These are phyloP conservation scores for Andrena dorsata DNA, from an alignment of 2,888 invertebrate species.

Conservation along the genomic window DNA sequence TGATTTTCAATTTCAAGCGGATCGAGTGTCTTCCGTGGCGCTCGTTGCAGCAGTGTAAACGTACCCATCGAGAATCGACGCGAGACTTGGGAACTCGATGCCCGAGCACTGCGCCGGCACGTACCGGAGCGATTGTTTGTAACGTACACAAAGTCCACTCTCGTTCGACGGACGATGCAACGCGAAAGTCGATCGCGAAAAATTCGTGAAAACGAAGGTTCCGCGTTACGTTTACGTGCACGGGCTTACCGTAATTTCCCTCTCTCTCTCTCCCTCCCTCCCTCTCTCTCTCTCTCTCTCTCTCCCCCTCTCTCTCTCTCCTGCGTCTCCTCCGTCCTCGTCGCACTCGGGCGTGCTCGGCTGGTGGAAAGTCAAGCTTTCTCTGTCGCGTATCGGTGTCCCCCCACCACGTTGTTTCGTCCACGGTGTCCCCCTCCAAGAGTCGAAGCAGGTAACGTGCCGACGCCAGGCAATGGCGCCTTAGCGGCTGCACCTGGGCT, in stretches of 20 bases:
- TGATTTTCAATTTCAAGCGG: not conserved
- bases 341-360: no score
- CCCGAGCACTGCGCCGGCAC: not conserved
- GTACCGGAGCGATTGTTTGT: not conserved
- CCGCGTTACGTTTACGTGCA: constrained; percentile 28
- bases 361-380: constrained; percentile 20
- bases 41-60: constrained; percentile 7
- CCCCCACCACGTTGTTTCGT: constrained; percentile 15
- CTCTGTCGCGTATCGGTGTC: constrained; percentile 24
- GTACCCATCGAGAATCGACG: constrained; percentile 28
- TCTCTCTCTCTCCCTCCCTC: not conserved
- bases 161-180: no score
- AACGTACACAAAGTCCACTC: not conserved
- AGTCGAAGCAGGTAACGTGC: constrained; percentile 70
- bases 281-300: not conserved
- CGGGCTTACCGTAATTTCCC: constrained; percentile 43
- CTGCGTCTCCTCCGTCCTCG: no score
- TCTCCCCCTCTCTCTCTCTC: not conserved
- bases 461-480: constrained; percentile 80
- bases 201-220: constrained; percentile 45
- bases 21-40: not conserved
- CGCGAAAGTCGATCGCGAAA: constrained; percentile 37
- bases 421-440: constrained; percentile 35
- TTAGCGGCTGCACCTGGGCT: constrained; percentile 76
- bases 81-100: not conserved